Percentiles rank a stretch among this genome's conserved stretches.
phyloP scores from a whole-genome alignment of 2,113 vertebrate species.

The Zingel zingel region DNA sequence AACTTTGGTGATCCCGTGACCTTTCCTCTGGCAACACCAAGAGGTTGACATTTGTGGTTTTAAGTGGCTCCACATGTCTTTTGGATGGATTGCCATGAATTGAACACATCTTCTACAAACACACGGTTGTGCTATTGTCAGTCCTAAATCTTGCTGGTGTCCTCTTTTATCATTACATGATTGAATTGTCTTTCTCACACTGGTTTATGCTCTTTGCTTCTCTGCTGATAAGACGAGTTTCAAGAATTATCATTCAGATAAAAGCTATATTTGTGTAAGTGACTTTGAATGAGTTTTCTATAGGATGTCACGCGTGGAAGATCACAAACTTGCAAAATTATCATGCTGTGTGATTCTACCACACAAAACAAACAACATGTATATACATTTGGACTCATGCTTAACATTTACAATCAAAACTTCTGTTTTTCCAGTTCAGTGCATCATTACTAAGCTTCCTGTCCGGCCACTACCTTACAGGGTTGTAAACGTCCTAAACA shows the following conservation, averaged over 20 bases:
- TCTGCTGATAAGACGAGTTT: conserved; percentile 1
- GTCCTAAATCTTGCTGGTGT: conserved; percentile 25
- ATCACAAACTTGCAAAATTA: background rate
- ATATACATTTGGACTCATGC: background rate
- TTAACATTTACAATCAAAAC: conserved; percentile 10
- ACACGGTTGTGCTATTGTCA: background rate
- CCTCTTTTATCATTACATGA: conserved; percentile 18
- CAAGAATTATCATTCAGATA: background rate
- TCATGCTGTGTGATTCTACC: background rate
- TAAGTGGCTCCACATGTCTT: background rate
- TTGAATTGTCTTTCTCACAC: conserved; percentile 34
- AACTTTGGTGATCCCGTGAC: background rate
- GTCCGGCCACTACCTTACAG: conserved; percentile 23
- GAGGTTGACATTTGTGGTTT: background rate
- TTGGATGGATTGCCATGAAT: background rate
- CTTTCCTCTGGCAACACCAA: background rate
- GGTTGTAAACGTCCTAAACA: conserved; percentile 55
- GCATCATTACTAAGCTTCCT: conserved; percentile 29
- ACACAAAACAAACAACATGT: conserved; percentile 9
- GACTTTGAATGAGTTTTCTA: background rate
- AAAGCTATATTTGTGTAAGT: background rate
- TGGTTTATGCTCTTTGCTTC: conserved; percentile 5
- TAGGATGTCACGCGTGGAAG: background rate
- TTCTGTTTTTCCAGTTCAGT: conserved; percentile 15
- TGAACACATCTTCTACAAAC: background rate